Evolutionary conservation across 2,797 vertebrate species (phyloP).

Genomic region (Tarsius wallacei): DNA sequence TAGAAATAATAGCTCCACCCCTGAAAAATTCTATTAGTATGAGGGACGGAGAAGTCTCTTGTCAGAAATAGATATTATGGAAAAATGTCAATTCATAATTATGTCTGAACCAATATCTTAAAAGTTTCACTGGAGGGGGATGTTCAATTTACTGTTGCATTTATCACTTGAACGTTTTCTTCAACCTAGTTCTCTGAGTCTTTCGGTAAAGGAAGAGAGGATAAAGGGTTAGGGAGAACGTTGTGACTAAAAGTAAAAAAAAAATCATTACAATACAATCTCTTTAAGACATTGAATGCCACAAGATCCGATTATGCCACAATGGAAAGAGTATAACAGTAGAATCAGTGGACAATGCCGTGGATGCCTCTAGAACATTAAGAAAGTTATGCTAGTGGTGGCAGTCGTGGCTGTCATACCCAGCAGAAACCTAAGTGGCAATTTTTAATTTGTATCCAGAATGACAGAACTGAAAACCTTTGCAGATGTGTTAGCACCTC

Average conservation of each 20-base stretch:
- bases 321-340: neutral
- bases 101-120: neutral
- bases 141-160: neutral
- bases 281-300: neutral
- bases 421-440: neutral
- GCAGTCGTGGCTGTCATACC: rapidly evolving
- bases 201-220: neutral
- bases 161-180: neutral
- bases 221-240: neutral
- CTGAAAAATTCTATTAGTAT: neutral
- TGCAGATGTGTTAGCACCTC: neutral
- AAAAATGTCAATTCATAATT: neutral
- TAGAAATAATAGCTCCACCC: neutral
- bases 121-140: neutral
- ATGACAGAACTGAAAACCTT: neutral
- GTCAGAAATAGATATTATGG: neutral
- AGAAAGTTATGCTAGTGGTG: neutral
- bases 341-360: neutral
- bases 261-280: neutral
- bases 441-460: neutral
- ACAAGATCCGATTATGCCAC: neutral
- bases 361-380: neutral
- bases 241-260: neutral
- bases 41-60: neutral
- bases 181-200: neutral